Evolutionary conservation across 2,113 vertebrate genomes (phyloP).

Genomic region (Murina feae): DNA sequence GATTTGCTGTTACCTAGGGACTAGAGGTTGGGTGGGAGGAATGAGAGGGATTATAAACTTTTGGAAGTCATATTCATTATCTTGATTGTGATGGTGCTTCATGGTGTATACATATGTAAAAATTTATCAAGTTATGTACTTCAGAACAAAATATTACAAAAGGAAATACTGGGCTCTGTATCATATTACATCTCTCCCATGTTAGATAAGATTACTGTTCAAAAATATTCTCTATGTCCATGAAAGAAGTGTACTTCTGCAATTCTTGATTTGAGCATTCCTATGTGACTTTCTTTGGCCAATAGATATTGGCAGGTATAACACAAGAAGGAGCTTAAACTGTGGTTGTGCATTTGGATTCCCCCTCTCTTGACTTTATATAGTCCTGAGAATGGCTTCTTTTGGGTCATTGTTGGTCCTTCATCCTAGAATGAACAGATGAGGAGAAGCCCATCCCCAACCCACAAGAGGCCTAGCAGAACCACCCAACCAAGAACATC

Average conservation of each 20-base stretch:
- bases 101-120: not conserved
- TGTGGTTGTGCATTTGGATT: not conserved
- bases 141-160: slow-evolving; percentile 16
- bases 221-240: not conserved
- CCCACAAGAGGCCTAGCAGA: not conserved
- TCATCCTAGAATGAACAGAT: not conserved
- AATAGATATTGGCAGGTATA: not conserved
- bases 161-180: not conserved
- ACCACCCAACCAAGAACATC: not conserved
- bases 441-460: not conserved
- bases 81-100: not conserved
- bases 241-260: not conserved
- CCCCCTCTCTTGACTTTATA: not conserved
- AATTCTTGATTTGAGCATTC: not conserved
- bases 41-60: not conserved
- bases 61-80: not conserved
- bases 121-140: not conserved
- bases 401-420: not conserved
- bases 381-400: not conserved
- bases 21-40: not conserved
- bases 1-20: not conserved
- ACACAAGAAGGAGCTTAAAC: not conserved
- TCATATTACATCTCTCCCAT: not conserved
- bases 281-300: not conserved
- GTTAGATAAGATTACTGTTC: not conserved